Evolutionary conservation across 2,888 invertebrate species (phyloP).

Genomic region (Sisyra nigra): DNA sequence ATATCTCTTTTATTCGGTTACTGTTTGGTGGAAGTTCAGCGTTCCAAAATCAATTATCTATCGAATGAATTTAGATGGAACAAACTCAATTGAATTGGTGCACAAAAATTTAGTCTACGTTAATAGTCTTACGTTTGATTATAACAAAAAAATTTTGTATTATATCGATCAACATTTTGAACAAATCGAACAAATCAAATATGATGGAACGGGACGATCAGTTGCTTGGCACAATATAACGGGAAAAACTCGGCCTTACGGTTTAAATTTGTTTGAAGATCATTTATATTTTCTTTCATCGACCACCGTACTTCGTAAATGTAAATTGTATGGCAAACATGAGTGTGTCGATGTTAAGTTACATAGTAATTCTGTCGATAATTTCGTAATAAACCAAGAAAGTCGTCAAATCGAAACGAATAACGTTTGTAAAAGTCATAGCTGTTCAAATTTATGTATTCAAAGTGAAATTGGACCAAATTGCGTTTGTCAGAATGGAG

Average conservation of each 20-base stretch:
- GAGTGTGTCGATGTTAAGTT: slow-evolving; percentile 31
- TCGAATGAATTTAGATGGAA: slow-evolving; percentile 36
- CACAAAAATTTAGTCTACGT: slow-evolving; percentile 13
- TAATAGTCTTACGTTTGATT: slow-evolving; percentile 29
- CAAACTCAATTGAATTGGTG: slow-evolving; percentile 26
- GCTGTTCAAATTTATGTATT: slow-evolving; percentile 46
- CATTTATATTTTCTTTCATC: slow-evolving; percentile 52
- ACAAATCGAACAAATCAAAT: slow-evolving; percentile 32
- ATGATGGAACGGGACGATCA: slow-evolving; percentile 28
- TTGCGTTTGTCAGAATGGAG: slow-evolving; percentile 41
- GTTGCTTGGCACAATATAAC: background rate
- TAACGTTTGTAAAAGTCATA: slow-evolving; percentile 33
- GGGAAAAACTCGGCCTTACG: slow-evolving; percentile 33
- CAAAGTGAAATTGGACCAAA: slow-evolving; percentile 28
- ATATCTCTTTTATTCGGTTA: slow-evolving; percentile 39
- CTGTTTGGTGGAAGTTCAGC: slow-evolving; percentile 27
- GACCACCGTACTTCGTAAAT: slow-evolving; percentile 39
- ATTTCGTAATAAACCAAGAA: slow-evolving; percentile 35
- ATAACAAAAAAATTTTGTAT: slow-evolving; percentile 46
- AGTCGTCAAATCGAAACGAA: slow-evolving; percentile 30
- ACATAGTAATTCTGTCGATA: slow-evolving; percentile 28
- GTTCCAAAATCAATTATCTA: slow-evolving; percentile 32
- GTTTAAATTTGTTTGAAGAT: slow-evolving; percentile 58
- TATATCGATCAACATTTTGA: slow-evolving; percentile 50
- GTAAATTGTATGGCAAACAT: slow-evolving; percentile 34